Base-by-base conservation (phyloP, 2,113 vertebrate species). In the Apistogramma diplotaenia region DNA sequence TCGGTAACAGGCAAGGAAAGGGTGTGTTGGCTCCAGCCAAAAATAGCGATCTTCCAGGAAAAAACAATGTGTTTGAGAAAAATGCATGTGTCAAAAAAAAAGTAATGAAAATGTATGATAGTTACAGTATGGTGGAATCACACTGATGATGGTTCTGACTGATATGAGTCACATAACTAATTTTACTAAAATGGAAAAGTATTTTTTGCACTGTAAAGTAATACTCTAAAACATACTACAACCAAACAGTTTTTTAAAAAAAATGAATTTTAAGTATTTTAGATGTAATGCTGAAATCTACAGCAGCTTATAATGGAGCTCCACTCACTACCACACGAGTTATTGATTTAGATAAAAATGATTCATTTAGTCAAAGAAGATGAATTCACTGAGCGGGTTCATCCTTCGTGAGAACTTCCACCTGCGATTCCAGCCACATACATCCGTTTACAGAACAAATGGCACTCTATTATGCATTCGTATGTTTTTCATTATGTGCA, bases 41-140 rank as follows among this genome's bases (percentile, higher is more conserved):
- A 88, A 89, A 90, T 89, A 83, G 49, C 81, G 19, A 81, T 65
- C 83, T 56, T 76, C 3, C 82, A 91, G 87, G 87, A 90, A 92
- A 88, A 87, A 92, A 87, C 76, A 90, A 77, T 53, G 81, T 5
- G 35, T 87, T 83, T 81, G 76, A 82, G 58, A 46, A 82, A 89
- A 91, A 61, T 35, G 29, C 18, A 53, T 81, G 78, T 72, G 55
- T 78, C 33, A 65, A 27, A 57, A 65, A 77, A 81, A 31, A 70
- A 70, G 29, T 70, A 51, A 70, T n/a, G 65, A 70, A 70, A 31
- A n/a, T 15, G n/a, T 71, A 11, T 75, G 23, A 43, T 19, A 29
- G 60, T 62, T 74, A 3, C 43, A 12, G 8, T 12, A 3, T 33
- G 59, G 54, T 15, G 54, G 25, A 70, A 31, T 31, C 25, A 51